These are phyloP conservation scores for Zapus hudsonius DNA, from an alignment of 2,113 vertebrate species.

Conservation along the genomic window DNA sequence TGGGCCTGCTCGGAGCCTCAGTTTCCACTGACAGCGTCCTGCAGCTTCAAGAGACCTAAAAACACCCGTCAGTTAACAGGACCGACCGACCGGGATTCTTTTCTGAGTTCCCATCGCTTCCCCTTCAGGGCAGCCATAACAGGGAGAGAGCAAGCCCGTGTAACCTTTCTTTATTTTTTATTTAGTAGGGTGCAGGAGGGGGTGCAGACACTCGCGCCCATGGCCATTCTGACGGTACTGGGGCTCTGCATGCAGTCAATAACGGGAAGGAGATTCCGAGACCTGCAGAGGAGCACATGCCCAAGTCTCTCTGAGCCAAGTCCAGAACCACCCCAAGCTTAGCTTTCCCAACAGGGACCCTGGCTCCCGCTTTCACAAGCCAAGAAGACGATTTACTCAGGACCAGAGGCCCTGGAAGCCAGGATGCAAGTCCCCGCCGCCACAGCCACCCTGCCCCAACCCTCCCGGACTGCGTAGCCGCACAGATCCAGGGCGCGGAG, in stretches of 20 bases:
- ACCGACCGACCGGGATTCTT: not conserved
- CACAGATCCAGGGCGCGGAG: too few relatives aligned
- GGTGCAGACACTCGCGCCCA: fast-evolving
- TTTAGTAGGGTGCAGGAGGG: fast-evolving
- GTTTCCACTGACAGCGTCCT: not conserved
- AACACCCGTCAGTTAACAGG: fast-evolving
- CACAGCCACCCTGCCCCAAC: not conserved
- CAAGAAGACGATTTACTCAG: not conserved
- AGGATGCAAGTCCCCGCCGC: fast-evolving
- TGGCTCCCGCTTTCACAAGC: too few relatives aligned
- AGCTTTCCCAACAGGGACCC: not conserved
- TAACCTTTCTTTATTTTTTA: not conserved
- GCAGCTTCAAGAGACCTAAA: not conserved
- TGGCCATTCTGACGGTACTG: fast-evolving
- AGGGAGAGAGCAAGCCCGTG: not conserved
- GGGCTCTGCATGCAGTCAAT: fast-evolving
- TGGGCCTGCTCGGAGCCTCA: not conserved
- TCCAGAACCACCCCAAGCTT: not conserved
- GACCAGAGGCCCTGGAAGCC: not conserved
- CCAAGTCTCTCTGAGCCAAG: fast-evolving
- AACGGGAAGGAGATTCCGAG: fast-evolving
- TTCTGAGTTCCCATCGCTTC: not conserved
- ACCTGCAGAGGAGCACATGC: fast-evolving
- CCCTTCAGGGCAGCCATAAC: not conserved
- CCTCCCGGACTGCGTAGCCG: not conserved